Percentiles rank a stretch among this genome's conserved stretches.
phyloP scores from a whole-genome alignment of 2,888 invertebrate species.

The Rhimphoctona megacephalus region DNA sequence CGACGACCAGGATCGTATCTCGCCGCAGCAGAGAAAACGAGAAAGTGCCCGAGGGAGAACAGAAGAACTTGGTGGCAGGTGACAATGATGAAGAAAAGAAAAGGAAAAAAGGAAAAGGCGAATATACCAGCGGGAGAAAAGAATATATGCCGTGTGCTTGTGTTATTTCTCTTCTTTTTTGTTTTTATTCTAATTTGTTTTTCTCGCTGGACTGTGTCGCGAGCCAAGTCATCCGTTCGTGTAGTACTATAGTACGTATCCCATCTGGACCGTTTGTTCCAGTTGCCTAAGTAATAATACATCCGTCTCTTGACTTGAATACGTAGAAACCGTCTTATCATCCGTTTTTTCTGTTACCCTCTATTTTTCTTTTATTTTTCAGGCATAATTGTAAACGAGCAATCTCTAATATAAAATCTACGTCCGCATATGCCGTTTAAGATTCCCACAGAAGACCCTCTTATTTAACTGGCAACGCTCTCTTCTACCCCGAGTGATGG shows the following conservation, averaged over 20 bases:
- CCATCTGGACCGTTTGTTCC: conserved; percentile 29
- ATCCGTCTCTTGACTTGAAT: neutral
- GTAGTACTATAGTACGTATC: conserved; percentile 6
- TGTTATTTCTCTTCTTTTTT: conserved; percentile 14
- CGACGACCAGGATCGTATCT: conserved; percentile 39
- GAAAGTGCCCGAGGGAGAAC: conserved; percentile 59
- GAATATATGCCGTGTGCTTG: conserved; percentile 18
- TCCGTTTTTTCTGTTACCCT: no score
- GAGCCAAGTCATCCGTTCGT: conserved; percentile 50
- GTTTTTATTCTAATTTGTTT: conserved; percentile 53
- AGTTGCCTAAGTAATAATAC: conserved; percentile 7
- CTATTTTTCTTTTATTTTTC: neutral
- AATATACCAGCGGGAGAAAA: conserved; percentile 67
- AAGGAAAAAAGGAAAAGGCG: conserved; percentile 38
- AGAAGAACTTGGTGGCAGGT: conserved; percentile 62
- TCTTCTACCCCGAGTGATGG: conserved; percentile 15
- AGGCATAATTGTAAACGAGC: neutral
- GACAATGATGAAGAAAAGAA: conserved; percentile 67
- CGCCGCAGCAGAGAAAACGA: conserved; percentile 65
- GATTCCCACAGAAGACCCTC: neutral
- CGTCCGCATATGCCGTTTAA: neutral
- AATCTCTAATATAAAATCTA: neutral
- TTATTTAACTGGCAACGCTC: conserved; percentile 12
- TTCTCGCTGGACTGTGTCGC: conserved; percentile 28
- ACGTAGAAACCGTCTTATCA: neutral